Evolutionary conservation across 2,113 vertebrate genomes (phyloP).

Genomic region (Silurus asotus): DNA sequence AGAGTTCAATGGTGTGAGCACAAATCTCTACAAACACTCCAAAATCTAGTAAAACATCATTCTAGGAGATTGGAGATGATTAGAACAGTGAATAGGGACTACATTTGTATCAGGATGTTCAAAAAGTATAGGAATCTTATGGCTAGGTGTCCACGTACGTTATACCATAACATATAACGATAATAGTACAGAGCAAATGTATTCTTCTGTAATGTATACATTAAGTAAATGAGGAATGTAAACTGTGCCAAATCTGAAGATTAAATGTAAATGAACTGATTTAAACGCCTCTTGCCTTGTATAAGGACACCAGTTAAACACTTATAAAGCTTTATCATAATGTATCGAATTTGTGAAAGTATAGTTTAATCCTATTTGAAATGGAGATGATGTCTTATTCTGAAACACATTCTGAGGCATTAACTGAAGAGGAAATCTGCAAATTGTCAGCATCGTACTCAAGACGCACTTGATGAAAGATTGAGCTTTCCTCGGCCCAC

Average conservation of each 20-base stretch:
- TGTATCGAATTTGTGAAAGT: not conserved
- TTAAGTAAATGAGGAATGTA: not conserved
- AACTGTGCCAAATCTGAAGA: not conserved
- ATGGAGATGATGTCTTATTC: not conserved
- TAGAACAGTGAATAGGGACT: no score
- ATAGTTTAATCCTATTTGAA: not conserved
- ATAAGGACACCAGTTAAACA: not conserved
- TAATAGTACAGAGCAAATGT: not conserved
- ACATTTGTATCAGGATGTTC: no score
- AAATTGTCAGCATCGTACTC: not conserved
- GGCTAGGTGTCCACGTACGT: no score
- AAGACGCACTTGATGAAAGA: constrained; percentile 40
- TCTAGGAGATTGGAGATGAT: no score
- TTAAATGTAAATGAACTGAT: not conserved
- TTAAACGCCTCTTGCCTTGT: not conserved
- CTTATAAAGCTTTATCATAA: not conserved
- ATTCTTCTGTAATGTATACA: not conserved
- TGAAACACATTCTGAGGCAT: constrained; percentile 11
- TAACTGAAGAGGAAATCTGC: constrained; percentile 23
- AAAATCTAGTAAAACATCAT: no score
- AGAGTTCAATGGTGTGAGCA: no score
- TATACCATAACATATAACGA: no score
- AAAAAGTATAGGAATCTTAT: no score
- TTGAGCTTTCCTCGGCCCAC: constrained; percentile 18
- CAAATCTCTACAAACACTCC: no score